A percentile compares a stretch with the other conserved stretches of the same genome.
These are phyloP conservation scores for Trichacis sp. DNA, from an alignment of 2,888 invertebrate species.

Conservation along the genomic window DNA sequence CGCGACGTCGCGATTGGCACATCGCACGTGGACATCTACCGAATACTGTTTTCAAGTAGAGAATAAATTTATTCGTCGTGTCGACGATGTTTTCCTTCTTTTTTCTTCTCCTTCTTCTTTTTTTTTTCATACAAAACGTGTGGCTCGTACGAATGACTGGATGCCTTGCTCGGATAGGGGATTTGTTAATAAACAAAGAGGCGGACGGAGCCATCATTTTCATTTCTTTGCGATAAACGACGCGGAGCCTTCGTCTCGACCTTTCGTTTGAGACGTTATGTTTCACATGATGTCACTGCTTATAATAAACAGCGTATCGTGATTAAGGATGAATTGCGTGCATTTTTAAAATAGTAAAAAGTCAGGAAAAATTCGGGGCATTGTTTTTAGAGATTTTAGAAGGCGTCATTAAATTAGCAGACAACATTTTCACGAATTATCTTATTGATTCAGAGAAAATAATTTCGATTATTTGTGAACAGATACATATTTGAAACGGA, in stretches of 20 bases:
- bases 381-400: too few relatives aligned
- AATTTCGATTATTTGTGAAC: too few relatives aligned
- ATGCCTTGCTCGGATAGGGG: background rate
- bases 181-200: constrained; percentile 2
- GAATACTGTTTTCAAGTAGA: constrained; percentile 28
- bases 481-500: too few relatives aligned
- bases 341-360: too few relatives aligned
- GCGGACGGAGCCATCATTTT: background rate
- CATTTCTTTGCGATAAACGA: background rate
- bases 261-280: background rate
- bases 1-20: constrained; percentile 33
- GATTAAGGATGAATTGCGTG: constrained; percentile 7
- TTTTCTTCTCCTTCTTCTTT: too few relatives aligned
- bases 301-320: constrained; percentile 12
- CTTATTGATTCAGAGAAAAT: too few relatives aligned
- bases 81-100: constrained; percentile 20
- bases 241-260: constrained; percentile 1
- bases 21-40: constrained; percentile 35
- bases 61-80: constrained; percentile 24
- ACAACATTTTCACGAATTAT: too few relatives aligned
- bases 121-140: constrained; percentile 18
- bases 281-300: constrained; percentile 17
- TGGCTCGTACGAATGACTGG: background rate
- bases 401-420: too few relatives aligned
- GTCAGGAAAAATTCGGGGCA: too few relatives aligned